Conservation (phyloP, 2,797 vertebrate species). For the Cirrhinus molitorella region DNA sequence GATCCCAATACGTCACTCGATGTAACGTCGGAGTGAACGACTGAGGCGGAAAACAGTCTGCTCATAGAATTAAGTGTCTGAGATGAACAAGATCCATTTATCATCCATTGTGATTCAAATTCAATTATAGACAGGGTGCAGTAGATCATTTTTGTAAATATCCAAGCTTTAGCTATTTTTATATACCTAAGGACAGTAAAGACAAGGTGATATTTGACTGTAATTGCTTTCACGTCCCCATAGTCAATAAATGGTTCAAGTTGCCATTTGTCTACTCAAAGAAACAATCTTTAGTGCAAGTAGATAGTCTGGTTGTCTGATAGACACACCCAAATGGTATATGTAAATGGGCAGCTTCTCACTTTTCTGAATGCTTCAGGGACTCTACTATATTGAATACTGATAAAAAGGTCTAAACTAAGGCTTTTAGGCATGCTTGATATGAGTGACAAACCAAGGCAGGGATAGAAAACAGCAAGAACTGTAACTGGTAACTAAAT, state of each 20-base stretch:
- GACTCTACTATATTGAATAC: neutral
- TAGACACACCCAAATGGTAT: no score
- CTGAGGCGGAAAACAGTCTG: no score
- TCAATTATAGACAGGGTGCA: neutral
- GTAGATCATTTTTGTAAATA: neutral
- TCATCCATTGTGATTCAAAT: neutral
- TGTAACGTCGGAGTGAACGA: no score
- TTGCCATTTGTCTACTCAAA: neutral
- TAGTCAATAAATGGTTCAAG: slow-evolving; percentile 2
- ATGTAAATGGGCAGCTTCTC: neutral
- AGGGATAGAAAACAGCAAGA: neutral
- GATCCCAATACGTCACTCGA: no score
- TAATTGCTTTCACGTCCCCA: neutral
- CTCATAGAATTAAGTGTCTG: neutral
- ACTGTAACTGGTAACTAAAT: slow-evolving; percentile 3
- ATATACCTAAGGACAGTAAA: neutral
- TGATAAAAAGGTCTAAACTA: neutral
- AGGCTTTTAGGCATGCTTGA: neutral
- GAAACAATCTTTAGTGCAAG: neutral
- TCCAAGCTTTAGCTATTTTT: neutral
- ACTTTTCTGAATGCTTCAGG: neutral
- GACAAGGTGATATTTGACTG: neutral
- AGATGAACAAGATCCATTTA: neutral
- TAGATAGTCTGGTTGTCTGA: no score
- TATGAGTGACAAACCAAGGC: no score